Conservation (phyloP, 2,113 vertebrate species). For the Pelecanoides urinatrix region DNA sequence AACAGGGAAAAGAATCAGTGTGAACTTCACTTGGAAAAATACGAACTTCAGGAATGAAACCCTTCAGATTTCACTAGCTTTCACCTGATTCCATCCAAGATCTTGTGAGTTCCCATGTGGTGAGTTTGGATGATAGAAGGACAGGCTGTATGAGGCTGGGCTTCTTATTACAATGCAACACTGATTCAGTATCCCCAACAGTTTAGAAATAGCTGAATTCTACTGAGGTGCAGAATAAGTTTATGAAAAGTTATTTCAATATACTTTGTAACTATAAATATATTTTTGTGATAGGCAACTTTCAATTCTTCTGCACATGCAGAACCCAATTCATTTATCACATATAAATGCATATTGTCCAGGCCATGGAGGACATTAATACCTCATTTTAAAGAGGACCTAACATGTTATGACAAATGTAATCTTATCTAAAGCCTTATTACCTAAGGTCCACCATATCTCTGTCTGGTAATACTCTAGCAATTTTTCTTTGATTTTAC, state of each 20-base stretch:
- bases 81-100: background rate
- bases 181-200: background rate
- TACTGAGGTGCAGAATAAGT: background rate
- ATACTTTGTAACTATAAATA: background rate
- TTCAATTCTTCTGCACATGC: background rate
- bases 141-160: background rate
- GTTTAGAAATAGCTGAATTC: background rate
- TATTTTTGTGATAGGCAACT: background rate
- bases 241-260: background rate
- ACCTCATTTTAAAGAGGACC: background rate
- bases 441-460: background rate
- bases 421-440: background rate
- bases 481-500: background rate
- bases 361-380: background rate
- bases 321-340: background rate
- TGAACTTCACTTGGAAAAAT: background rate
- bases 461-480: background rate
- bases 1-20: background rate
- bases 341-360: background rate
- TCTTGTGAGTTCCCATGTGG: background rate
- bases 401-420: background rate
- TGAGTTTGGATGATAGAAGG: background rate
- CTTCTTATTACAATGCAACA: background rate
- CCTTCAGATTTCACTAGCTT: background rate
- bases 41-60: background rate